Evolutionary conservation across 2,888 invertebrate species (phyloP), one percentile per base, ranked within the genome.

Genomic region (Drosophila testacea): DNA sequence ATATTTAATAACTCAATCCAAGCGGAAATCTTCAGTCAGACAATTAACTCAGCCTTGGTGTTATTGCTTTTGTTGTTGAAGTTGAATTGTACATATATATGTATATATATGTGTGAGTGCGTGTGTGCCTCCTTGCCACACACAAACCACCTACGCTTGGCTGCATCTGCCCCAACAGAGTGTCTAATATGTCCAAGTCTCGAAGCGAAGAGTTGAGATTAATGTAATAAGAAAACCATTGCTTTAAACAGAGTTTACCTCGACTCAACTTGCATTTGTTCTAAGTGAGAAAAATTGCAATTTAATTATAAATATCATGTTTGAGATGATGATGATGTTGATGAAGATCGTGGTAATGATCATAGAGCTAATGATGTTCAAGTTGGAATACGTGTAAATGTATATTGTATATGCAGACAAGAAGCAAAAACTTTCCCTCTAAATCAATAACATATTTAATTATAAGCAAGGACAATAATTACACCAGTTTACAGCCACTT

Each of bases 21-120:
- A 22, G 22, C 22, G 22, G 22, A 22, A 22, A 22, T 22, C 22
- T 22, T 22, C 22, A 22, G 22, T 22, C 22, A 22, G 7, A 47
- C 47, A 47, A 47, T 41, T 55, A 38, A 30, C 75, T 57, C 50
- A 72, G 16, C 16, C 16, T 16, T 16, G 16, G 16, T 16, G 16
- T 16, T 16, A 16, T 16, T 16, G 16, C 16, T 16, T 0, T 16
- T 16, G 16, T 16, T 16, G 16, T 16, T 16, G 16, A 16, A 16
- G 16, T 16, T 16, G 16, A 16, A 16, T 0, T 16, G 16, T 1
- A 16, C 16, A 16, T 16, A 16, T 16, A 16, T 16, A 1, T 16
- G 13, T 61, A 77, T 76, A 86, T 91, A 91, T 89, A 79, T 89
- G 88, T 90, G 88, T 81, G 84, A 83, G 88, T 90, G 30, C n/a